These are phyloP conservation scores for Zosterops hypoxanthus DNA, from an alignment of 2,113 vertebrate genomes.

Conservation along the genomic window DNA sequence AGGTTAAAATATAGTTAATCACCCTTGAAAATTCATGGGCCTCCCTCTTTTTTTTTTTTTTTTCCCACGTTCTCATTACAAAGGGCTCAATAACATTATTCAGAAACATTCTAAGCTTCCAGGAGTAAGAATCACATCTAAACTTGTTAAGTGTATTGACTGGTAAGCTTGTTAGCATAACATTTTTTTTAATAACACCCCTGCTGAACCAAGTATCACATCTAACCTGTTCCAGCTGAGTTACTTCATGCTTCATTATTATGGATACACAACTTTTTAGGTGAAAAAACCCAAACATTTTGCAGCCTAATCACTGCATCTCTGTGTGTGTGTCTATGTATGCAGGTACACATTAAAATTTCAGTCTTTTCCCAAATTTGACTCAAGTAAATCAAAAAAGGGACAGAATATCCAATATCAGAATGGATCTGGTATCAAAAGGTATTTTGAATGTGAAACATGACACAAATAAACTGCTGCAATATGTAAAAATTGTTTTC, in stretches of 20 bases:
- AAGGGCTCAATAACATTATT: not conserved
- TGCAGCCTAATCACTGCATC: not conserved
- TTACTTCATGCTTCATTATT: not conserved
- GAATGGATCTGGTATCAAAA: not conserved
- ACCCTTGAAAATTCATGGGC: not conserved
- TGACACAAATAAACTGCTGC: not conserved
- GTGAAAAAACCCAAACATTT: not conserved
- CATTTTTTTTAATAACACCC: not conserved
- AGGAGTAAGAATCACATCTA: not conserved
- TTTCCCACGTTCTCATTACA: not conserved
- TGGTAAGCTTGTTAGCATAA: not conserved
- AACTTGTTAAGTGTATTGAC: not conserved
- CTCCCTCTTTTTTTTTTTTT: accelerated
- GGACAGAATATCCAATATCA: not conserved
- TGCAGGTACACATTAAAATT: not conserved
- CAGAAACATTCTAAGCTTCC: not conserved
- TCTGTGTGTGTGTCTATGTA: not conserved
- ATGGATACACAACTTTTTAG: not conserved
- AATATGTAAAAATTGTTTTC: not conserved
- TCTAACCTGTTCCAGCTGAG: not conserved
- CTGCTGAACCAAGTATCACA: not conserved
- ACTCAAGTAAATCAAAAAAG: not conserved
- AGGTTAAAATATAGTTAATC: not conserved
- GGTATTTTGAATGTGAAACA: not conserved
- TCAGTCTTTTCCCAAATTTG: not conserved